Evolutionary conservation across 2,888 invertebrate species (phyloP).

Genomic region (Morpho helenor): DNA sequence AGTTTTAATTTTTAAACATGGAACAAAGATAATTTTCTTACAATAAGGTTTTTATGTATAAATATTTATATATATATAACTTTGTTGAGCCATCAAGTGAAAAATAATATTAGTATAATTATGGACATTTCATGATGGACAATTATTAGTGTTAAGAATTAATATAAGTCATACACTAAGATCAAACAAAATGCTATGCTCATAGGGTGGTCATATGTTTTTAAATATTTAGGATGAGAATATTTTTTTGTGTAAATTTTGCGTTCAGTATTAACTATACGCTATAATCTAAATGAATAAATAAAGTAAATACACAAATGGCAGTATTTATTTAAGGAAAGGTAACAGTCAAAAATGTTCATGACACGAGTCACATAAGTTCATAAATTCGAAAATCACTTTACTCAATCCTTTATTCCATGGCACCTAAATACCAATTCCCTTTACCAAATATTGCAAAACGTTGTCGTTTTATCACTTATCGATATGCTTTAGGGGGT

Average conservation of each 20-base stretch:
- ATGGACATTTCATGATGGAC: too few species aligned
- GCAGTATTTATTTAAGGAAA: conserved; percentile 76
- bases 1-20: conserved; percentile 13
- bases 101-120: too few species aligned
- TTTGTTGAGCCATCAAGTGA: too few species aligned
- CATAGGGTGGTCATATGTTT: too few species aligned
- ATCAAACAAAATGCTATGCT: too few species aligned
- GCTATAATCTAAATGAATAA: conserved; percentile 18
- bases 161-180: too few species aligned
- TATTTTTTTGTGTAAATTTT: too few species aligned
- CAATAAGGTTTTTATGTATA: conserved; percentile 6
- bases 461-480: conserved; percentile 51
- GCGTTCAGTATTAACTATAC: too few species aligned
- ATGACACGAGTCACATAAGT: conserved; percentile 62
- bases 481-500: conserved; percentile 70
- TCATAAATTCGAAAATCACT: conserved; percentile 69
- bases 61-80: too few species aligned
- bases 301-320: conserved; percentile 56
- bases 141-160: too few species aligned
- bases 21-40: conserved; percentile 3
- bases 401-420: conserved; percentile 18
- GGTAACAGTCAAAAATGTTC: conserved; percentile 67
- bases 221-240: too few species aligned
- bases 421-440: conserved; percentile 11
- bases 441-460: conserved; percentile 14